Evolutionary conservation across 1,140 invertebrate genomes (phyloP), one percentile per base, ranked within the genome.

Genomic region (Leptopilina clavipes): DNA sequence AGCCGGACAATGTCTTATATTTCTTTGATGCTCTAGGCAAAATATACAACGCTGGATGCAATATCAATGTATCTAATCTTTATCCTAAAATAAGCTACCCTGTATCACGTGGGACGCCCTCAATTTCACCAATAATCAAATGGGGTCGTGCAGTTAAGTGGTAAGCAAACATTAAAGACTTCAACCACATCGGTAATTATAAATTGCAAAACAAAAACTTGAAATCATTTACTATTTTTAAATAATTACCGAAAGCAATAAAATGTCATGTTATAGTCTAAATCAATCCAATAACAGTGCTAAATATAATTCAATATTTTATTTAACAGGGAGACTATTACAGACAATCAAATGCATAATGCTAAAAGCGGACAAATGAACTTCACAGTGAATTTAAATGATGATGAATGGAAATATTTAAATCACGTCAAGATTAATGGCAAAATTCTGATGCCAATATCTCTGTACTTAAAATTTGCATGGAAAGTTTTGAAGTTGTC

Each of bases 351-450:
- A 45, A 91, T 81, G 89, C 25, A 91, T 78, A 90, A 91, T 84
- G 90, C 91, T 82, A 92, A 92, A 81, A 91, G 90, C 48, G 92
- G 93, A n/a, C 93, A 94, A 82, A 89, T 92, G 40, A 89, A 89
- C 3, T 90, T 94, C 37, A 84, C 90, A 52, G 92, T 94, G 81
- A 93, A 94, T 75, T 89, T 95, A 1, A 91, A 89, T 14, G 92
- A 94, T 79, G 92, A 93, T 54, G 92, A 94, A 75, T 94, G 94
- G 85, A 91, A 93, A 72, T 98, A 93, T 86, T 92, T 96, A 85
- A 89, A 92, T 72, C 95, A 95, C n/a, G 96, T 98, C 88, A 92
- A 93, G 18, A 95, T 98, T 81, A 96, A 98, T 91, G 93, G 94
- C 1, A 93, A 96, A 83, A 94, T 96, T 75, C 84, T 97, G 0